A percentile compares a stretch with the other conserved stretches of the same genome.
Evolutionary conservation across 2,888 invertebrate genomes (phyloP).

Genomic region (Catocala sponsa): DNA sequence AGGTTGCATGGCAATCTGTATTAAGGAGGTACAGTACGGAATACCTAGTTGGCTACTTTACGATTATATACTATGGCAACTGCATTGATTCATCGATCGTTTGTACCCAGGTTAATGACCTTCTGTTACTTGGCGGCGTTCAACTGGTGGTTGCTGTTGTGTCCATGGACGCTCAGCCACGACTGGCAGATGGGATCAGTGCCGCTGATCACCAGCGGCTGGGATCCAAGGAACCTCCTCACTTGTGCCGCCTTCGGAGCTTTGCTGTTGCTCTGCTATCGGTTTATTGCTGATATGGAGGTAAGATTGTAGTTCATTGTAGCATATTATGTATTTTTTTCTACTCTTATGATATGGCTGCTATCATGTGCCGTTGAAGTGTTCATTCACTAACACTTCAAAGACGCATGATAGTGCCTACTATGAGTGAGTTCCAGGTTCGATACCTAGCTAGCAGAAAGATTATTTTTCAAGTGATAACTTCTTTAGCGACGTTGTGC

Average conservation of each 20-base stretch:
- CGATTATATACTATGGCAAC: no score
- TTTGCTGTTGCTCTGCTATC: slow-evolving; percentile 89
- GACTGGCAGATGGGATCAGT: slow-evolving; percentile 97
- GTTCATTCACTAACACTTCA: no score
- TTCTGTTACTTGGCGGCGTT: slow-evolving; percentile 93
- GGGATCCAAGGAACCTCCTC: slow-evolving; percentile 92
- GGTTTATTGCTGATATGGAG: slow-evolving; percentile 91
- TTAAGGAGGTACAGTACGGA: no score
- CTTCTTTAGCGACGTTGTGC: no score
- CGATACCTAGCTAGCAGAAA: no score
- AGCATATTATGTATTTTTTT: background rate
- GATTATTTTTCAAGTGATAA: no score
- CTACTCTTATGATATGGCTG: no score
- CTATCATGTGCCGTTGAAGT: no score
- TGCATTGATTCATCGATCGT: background rate
- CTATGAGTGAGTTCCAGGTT: no score
- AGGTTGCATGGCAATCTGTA: no score
- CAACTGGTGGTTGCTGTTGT: slow-evolving; percentile 93
- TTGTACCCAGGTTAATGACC: slow-evolving; percentile 90
- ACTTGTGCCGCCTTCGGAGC: slow-evolving; percentile 91
- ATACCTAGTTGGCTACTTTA: no score
- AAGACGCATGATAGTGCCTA: no score
- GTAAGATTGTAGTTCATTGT: slow-evolving; percentile 73
- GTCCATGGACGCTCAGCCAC: slow-evolving; percentile 92
- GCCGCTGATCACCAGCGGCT: slow-evolving; percentile 91